Base-by-base conservation (phyloP, 1,140 invertebrate species). In the Formica exsecta region DNA sequence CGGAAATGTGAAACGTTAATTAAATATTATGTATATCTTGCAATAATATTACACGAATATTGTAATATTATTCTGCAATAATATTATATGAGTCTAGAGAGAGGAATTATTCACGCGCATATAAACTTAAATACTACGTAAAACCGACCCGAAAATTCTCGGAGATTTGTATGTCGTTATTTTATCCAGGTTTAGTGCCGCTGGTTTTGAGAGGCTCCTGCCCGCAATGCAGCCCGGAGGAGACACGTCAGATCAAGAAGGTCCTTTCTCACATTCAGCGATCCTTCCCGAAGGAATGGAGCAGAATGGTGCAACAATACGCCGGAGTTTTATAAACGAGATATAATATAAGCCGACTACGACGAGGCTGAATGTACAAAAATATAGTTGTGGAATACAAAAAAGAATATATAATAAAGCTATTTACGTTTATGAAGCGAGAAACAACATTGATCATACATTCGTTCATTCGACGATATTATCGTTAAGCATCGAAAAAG, bases 221-320 rank as follows among this genome's bases (percentile, higher is more conserved):
- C 91, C 96, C 96, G 1, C 96, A 97, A 89, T 97, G 97, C 88
- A 95, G 94, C 7, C 96, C 96, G 3, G 95, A 96, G 89, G 97
- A 97, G 93, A 96, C 95, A 38, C 95, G 95, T 88, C 97, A 97
- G 94, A 97, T 97, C 76, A 96, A 97, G 93, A 96, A 96, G 89
- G 97, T 97, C 6, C 94, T 97, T 8, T 96, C 96, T 5, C 96
- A 97, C 93, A 96, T 97, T 76, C 97, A 97, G 89, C 95, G 96
- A 86, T 96, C 96, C 89, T 97, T 96, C 90, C 97, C 97, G 3
- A 97, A 97, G 88, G 97, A 97, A 93, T 97, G 97, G 97, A 95
- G 96, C 19, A 97, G 96, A 93, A 96, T 97, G 87, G 94, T 97
- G 3, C 96, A 96, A 90, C 96, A 96, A 88, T 97, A 97, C 89